Conservation (phyloP, 2,113 vertebrate species). For the Alethe castanea region DNA sequence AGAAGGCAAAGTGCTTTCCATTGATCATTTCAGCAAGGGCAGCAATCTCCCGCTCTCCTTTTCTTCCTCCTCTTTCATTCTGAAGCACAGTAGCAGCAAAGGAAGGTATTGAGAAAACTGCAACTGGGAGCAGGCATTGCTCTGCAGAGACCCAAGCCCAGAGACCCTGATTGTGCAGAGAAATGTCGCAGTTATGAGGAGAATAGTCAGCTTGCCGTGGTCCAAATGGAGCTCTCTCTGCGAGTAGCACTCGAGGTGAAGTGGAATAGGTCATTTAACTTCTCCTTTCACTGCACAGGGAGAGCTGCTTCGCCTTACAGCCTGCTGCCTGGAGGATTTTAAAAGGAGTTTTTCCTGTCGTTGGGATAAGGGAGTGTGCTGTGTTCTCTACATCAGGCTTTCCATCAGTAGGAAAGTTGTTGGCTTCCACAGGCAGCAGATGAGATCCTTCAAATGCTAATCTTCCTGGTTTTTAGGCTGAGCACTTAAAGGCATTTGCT, state of each 20-base stretch:
- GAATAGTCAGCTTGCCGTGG: not conserved
- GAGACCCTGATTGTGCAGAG: not conserved
- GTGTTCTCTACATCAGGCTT: not conserved
- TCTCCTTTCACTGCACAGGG: not conserved
- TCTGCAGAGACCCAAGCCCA: not conserved
- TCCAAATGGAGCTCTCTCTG: not conserved
- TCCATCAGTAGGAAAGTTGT: not conserved
- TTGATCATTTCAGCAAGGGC: constrained; percentile 30
- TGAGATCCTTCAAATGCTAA: not conserved
- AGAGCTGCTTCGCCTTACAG: not conserved
- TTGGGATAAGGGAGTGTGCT: not conserved
- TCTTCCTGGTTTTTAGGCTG: not conserved
- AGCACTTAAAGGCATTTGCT: not conserved
- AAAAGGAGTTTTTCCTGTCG: not conserved
- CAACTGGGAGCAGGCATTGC: constrained; percentile 1
- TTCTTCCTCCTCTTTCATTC: constrained; percentile 29
- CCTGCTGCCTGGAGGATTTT: not conserved
- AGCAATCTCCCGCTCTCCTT: not conserved
- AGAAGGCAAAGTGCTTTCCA: constrained; percentile 14
- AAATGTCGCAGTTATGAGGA: not conserved
- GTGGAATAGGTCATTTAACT: constrained; percentile 18
- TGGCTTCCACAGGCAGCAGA: not conserved
- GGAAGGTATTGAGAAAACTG: constrained; percentile 21
- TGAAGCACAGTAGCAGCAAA: not conserved
- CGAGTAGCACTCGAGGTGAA: constrained; percentile 6